A percentile compares a stretch with the other conserved stretches of the same genome.
phyloP scores from a whole-genome alignment of 1,140 invertebrate genomes.

The Triops longicaudatus region DNA sequence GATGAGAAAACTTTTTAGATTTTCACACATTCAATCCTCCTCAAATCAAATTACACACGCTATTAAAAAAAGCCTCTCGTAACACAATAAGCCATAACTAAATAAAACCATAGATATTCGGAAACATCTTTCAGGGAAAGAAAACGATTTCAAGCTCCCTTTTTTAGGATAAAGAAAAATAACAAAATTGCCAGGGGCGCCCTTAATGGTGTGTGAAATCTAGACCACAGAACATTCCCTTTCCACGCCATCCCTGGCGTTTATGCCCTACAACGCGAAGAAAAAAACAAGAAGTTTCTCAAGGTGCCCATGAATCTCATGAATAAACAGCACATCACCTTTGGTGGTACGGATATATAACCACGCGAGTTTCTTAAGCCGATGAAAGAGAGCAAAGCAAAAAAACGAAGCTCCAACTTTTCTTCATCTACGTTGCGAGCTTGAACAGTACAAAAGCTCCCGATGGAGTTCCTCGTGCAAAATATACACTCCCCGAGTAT shows the following conservation, averaged over 20 bases:
- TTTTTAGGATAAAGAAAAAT: background rate
- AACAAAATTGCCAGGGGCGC: background rate
- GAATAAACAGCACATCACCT: background rate
- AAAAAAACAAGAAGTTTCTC: background rate
- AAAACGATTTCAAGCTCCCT: background rate
- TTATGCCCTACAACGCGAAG: background rate
- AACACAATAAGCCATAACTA: background rate
- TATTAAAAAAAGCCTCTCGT: background rate
- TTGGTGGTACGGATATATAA: background rate
- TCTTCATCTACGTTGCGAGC: background rate
- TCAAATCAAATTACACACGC: background rate
- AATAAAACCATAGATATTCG: background rate
- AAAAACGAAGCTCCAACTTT: background rate
- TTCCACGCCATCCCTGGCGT: background rate
- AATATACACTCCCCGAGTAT: background rate
- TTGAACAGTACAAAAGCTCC: background rate
- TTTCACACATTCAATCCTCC: background rate
- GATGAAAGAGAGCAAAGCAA: background rate
- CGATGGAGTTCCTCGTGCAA: background rate
- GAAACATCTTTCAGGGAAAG: background rate
- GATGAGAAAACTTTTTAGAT: background rate
- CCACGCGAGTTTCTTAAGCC: background rate
- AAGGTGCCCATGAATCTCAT: constrained; percentile 14
- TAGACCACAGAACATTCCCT: background rate
- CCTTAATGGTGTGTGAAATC: constrained; percentile 8